Conservation (phyloP, 2,797 vertebrate genomes). For the Malacoctenus gilli region DNA sequence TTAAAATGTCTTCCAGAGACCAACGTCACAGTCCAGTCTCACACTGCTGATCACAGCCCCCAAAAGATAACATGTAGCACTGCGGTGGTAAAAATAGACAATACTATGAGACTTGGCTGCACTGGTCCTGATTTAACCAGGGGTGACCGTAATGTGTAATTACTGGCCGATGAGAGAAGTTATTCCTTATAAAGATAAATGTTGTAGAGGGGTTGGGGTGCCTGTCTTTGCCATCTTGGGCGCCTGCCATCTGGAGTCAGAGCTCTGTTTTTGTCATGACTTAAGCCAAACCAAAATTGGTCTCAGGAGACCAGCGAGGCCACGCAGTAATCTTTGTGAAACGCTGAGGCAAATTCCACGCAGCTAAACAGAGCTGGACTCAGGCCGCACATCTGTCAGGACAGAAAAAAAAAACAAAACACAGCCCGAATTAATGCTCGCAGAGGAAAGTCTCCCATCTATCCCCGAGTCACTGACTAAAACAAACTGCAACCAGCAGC, state of each 20-base stretch:
- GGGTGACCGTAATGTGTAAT: slow-evolving; percentile 42
- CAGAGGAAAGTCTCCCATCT: slow-evolving; percentile 32
- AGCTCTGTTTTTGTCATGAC: slow-evolving; percentile 67
- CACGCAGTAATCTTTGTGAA: slow-evolving; percentile 71
- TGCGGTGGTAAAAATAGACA: slow-evolving; percentile 58
- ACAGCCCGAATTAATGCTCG: slow-evolving; percentile 46
- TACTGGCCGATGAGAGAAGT: slow-evolving; percentile 46
- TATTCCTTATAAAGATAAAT: slow-evolving; percentile 71
- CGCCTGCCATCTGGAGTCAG: slow-evolving; percentile 63
- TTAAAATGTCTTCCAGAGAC: slow-evolving; percentile 60
- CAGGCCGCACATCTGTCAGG: slow-evolving; percentile 65
- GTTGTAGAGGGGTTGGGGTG: slow-evolving; percentile 37
- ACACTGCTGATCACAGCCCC: slow-evolving; percentile 32
- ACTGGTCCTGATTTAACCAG: slow-evolving; percentile 24
- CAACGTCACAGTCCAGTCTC: slow-evolving; percentile 38
- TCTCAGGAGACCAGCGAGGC: slow-evolving; percentile 74
- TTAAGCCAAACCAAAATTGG: slow-evolving; percentile 77
- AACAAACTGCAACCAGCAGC: slow-evolving; percentile 30
- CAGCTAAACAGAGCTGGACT: slow-evolving; percentile 67
- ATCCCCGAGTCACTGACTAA: slow-evolving; percentile 32
- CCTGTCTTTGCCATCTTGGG: slow-evolving; percentile 67
- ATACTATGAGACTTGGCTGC: slow-evolving; percentile 39
- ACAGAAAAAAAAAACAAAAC: slow-evolving; percentile 16
- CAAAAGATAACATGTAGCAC: slow-evolving; percentile 54
- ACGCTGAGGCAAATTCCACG: slow-evolving; percentile 64